Evolutionary conservation across 2,113 vertebrate species (phyloP).

Genomic region (Sceloporus tristichus): DNA sequence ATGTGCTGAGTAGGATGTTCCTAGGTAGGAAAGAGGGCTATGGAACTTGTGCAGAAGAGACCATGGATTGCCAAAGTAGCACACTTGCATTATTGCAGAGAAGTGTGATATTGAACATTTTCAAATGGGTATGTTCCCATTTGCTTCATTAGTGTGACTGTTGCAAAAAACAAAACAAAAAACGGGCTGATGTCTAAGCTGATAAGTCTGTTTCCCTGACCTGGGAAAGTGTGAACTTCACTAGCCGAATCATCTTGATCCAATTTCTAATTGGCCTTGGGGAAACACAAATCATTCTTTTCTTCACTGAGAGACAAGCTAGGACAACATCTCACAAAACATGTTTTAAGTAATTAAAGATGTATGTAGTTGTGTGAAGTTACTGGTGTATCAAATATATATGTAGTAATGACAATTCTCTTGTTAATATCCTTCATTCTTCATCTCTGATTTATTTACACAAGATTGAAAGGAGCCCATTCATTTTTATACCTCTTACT

Average conservation of each 20-base stretch:
- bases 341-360: not conserved
- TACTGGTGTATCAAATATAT: not conserved
- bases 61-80: no score
- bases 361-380: not conserved
- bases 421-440: not conserved
- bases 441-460: conserved; percentile 1
- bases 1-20: no score
- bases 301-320: not conserved
- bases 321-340: not conserved
- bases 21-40: no score
- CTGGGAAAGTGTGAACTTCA: not conserved
- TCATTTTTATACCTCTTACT: not conserved
- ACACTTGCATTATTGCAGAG: no score
- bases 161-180: no score
- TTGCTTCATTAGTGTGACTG: no score
- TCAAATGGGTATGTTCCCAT: no score
- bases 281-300: not conserved
- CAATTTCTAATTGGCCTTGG: not conserved
- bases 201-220: not conserved
- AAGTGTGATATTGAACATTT: no score
- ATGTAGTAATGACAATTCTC: not conserved
- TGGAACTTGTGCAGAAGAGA: no score
- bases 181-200: no score
- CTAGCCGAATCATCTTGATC: not conserved
- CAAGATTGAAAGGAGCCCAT: not conserved